Conservation (phyloP, 2,888 invertebrate species). For the Abscondita cerata region DNA sequence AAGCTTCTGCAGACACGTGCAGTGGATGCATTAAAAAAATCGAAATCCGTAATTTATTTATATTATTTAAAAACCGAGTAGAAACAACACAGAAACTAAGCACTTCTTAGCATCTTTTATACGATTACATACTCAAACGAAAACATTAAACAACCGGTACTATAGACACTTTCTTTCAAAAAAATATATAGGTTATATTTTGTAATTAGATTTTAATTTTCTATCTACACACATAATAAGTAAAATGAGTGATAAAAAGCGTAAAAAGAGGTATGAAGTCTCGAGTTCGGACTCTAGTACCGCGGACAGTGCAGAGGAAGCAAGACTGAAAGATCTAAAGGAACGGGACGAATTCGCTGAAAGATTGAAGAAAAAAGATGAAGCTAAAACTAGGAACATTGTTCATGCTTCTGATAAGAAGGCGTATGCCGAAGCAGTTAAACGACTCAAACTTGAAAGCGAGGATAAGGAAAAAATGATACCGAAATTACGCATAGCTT, state of each 20-base stretch:
- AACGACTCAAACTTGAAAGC: conserved; percentile 85
- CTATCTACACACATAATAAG: conserved; percentile 1
- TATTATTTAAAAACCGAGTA: no score
- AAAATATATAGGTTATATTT: neutral
- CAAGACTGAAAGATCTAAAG: conserved; percentile 80
- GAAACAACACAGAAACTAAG: no score
- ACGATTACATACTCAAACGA: neutral
- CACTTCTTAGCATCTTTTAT: no score
- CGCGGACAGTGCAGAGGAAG: conserved; percentile 80
- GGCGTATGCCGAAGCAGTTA: conserved; percentile 87
- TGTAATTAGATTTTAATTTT: neutral
- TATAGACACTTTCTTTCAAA: neutral
- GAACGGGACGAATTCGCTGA: conserved; percentile 95
- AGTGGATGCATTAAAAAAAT: no score
- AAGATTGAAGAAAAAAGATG: conserved; percentile 88
- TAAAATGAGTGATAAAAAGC: conserved; percentile 52
- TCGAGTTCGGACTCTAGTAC: conserved; percentile 65
- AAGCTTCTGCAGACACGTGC: no score
- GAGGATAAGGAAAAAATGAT: conserved; percentile 86
- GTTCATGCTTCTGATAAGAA: conserved; percentile 71
- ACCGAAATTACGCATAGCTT: conserved; percentile 88
- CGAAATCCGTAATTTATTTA: no score
- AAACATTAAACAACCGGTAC: neutral
- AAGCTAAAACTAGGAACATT: conserved; percentile 84
- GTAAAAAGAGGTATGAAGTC: conserved; percentile 58